Percentiles rank a stretch among this genome's conserved stretches.
Conservation (phyloP, 2,797 vertebrate genomes). For the Numenius phaeopus region DNA sequence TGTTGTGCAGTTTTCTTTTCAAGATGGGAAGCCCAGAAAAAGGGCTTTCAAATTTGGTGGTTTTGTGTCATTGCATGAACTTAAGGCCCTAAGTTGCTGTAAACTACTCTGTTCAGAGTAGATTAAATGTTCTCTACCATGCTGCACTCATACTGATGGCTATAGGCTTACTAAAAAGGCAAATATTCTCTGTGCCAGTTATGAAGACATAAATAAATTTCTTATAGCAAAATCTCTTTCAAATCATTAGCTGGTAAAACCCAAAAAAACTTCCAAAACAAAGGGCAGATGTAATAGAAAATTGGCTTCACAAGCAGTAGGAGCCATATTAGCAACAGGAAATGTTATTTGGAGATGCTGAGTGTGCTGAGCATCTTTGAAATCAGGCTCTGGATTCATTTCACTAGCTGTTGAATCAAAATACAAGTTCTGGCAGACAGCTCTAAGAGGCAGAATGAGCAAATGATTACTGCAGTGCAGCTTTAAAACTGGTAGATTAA, state of each 20-base stretch:
- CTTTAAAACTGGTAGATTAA: not conserved
- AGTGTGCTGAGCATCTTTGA: not conserved
- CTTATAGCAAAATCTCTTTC: not conserved
- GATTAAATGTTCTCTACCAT: not conserved
- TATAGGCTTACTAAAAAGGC: not conserved
- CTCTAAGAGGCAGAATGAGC: not conserved
- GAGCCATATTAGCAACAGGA: not conserved
- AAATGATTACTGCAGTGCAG: not conserved
- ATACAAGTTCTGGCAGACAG: not conserved
- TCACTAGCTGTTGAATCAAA: slow-evolving; percentile 2
- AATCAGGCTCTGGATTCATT: not conserved
- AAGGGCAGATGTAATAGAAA: not conserved
- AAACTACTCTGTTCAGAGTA: not conserved
- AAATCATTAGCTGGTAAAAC: not conserved
- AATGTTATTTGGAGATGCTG: not conserved
- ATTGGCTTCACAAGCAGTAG: not conserved
- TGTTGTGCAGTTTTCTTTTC: not conserved
- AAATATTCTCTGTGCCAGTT: not conserved
- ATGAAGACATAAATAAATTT: not conserved
- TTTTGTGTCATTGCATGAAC: not conserved
- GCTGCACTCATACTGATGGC: not conserved
- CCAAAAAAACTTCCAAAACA: not conserved
- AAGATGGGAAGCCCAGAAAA: not conserved
- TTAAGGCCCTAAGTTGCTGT: not conserved
- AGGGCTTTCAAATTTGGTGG: not conserved